phyloP scores from a whole-genome alignment of 2,888 invertebrate species.

The Lacanobia oleracea region DNA sequence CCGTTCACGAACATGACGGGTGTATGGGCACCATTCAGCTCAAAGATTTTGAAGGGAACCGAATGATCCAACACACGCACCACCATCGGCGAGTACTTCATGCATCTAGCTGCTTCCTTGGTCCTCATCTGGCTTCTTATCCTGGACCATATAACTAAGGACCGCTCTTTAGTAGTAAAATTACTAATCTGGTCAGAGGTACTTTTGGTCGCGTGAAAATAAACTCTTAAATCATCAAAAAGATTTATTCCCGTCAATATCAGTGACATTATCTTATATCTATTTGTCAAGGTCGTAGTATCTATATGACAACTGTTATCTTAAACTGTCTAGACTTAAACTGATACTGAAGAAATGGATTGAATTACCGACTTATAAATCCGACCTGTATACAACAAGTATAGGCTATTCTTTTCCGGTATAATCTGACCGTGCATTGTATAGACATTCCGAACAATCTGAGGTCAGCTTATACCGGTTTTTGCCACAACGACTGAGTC shows the following conservation, averaged over 20 bases:
- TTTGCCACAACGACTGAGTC: neutral
- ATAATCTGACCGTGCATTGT: neutral
- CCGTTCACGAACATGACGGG: no score
- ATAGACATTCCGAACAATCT: neutral
- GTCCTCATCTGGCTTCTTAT: no score
- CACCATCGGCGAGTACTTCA: no score
- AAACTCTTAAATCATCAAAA: neutral
- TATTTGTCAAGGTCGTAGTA: slow-evolving; percentile 32
- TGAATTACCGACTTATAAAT: slow-evolving; percentile 1
- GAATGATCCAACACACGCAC: no score
- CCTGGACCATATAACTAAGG: no score
- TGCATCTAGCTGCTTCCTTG: no score
- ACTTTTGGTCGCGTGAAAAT: neutral
- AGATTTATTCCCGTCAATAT: slow-evolving; percentile 3
- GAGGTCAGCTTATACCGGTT: neutral
- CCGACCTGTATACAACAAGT: neutral
- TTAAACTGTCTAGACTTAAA: slow-evolving; percentile 39
- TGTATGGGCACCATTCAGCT: no score
- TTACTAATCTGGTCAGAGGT: neutral
- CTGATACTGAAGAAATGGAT: slow-evolving; percentile 20
- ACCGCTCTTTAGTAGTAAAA: no score
- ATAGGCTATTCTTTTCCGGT: neutral
- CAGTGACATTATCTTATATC: slow-evolving; percentile 19
- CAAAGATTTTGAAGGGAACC: no score
- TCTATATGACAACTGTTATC: slow-evolving; percentile 29